Conservation (phyloP, 2,888 invertebrate species). For the Latrodectus elegans region DNA sequence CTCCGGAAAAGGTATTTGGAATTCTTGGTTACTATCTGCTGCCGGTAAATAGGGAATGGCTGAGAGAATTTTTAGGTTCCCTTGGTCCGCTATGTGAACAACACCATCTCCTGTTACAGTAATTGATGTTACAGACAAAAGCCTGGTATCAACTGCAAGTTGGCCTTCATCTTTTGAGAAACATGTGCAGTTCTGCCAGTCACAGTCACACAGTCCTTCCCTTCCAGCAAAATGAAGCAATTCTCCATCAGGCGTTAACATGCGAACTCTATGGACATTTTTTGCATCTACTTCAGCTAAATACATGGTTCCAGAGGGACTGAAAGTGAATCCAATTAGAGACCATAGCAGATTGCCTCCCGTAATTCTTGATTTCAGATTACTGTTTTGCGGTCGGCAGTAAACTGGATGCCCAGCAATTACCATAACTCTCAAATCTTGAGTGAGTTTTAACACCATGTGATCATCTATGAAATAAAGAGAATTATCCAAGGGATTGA, state of each 20-base stretch:
- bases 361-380: conserved; percentile 75
- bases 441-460: conserved; percentile 90
- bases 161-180: conserved; percentile 77
- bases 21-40: conserved; percentile 80
- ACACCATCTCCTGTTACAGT: conserved; percentile 95
- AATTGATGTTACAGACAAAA: conserved; percentile 94
- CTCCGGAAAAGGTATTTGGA: conserved; percentile 95
- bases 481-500: conserved; percentile 94
- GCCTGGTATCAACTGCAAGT: conserved; percentile 93
- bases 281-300: conserved; percentile 97
- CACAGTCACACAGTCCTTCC: conserved; percentile 93
- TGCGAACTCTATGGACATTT: conserved; percentile 90
- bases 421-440: conserved; percentile 89
- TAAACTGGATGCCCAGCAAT: conserved; percentile 95
- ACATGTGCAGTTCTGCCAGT: conserved; percentile 79
- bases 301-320: conserved; percentile 86
- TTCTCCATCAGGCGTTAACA: conserved; percentile 94
- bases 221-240: conserved; percentile 95
- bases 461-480: conserved; percentile 97
- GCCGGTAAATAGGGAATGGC: conserved; percentile 72
- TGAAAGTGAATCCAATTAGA: conserved; percentile 95
- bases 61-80: conserved; percentile 74
- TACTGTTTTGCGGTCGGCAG: conserved; percentile 80
- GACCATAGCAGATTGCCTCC: conserved; percentile 91
- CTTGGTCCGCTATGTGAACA: conserved; percentile 96